phyloP scores from a whole-genome alignment of 2,113 vertebrate species.

The Garra rufa region DNA sequence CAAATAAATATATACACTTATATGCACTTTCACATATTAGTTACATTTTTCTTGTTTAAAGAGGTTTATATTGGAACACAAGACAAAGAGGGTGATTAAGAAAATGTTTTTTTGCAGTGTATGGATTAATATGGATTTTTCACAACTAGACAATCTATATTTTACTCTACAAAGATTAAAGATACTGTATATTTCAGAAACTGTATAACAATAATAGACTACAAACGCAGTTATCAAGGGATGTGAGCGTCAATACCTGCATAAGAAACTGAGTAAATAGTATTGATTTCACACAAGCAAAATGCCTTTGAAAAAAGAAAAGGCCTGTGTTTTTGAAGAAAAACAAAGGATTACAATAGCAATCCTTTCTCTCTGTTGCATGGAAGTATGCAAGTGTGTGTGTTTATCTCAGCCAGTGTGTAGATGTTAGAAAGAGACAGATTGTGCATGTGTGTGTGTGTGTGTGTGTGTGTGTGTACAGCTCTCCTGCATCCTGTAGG shows the following conservation, averaged over 20 bases:
- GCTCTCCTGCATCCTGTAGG: constrained; percentile 25
- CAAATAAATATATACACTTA: not conserved
- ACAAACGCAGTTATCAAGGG: not conserved
- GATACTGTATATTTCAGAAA: not conserved
- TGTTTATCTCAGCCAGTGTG: not conserved
- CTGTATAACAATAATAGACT: not conserved
- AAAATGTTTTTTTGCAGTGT: not conserved
- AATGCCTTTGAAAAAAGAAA: constrained; percentile 2
- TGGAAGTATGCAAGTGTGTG: not conserved
- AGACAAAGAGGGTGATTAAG: not conserved
- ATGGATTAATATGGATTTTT: not conserved
- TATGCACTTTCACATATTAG: not conserved
- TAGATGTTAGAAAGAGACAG: not conserved
- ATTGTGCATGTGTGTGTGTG: not conserved
- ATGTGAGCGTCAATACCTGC: not conserved
- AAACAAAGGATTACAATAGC: not conserved
- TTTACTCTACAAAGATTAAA: not conserved
- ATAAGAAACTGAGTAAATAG: constrained; percentile 1
- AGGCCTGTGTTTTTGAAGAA: not conserved
- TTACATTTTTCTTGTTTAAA: not conserved
- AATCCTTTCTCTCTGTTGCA: constrained; percentile 21
- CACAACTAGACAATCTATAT: not conserved
- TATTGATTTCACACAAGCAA: constrained; percentile 28
- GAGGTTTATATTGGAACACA: not conserved
- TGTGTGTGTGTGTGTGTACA: not conserved